Evolutionary conservation across 2,797 vertebrate genomes (phyloP).

Genomic region (Valencia hispanica): DNA sequence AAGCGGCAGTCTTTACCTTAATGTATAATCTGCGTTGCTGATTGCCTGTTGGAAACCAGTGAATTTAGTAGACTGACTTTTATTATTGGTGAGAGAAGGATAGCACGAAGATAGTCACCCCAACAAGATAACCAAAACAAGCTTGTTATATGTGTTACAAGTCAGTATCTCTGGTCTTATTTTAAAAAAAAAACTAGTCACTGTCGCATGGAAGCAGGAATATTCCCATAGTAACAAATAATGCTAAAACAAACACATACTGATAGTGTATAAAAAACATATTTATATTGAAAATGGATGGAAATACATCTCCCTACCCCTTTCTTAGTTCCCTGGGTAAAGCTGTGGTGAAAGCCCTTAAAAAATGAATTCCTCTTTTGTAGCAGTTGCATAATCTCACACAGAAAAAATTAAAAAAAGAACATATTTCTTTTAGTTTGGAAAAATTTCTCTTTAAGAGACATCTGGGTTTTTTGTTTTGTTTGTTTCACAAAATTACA

Average conservation of each 20-base stretch:
- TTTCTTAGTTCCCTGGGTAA: not conserved
- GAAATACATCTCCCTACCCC: too few relatives aligned
- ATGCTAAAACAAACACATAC: not conserved
- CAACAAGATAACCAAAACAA: not conserved
- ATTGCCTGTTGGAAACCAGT: slow-evolving; percentile 57
- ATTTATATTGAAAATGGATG: not conserved
- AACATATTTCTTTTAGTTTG: not conserved
- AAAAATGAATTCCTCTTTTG: too few relatives aligned
- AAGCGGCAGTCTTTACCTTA: slow-evolving; percentile 73
- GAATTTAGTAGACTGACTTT: slow-evolving; percentile 68
- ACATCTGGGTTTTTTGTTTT: not conserved
- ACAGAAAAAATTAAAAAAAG: not conserved
- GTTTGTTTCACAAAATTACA: not conserved
- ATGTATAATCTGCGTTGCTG: slow-evolving; percentile 74
- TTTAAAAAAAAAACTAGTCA: not conserved
- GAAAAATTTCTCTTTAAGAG: not conserved
- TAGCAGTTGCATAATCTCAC: too few relatives aligned
- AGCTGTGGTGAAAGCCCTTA: not conserved
- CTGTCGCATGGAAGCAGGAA: not conserved
- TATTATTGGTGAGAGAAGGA: slow-evolving; percentile 61
- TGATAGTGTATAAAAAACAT: not conserved
- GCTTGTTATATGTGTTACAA: not conserved
- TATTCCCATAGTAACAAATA: not conserved
- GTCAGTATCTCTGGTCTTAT: not conserved
- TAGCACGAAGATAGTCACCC: slow-evolving; percentile 61